These are phyloP conservation scores for Trochalopteron elliotii DNA, from an alignment of 2,113 vertebrate genomes.

Conservation along the genomic window DNA sequence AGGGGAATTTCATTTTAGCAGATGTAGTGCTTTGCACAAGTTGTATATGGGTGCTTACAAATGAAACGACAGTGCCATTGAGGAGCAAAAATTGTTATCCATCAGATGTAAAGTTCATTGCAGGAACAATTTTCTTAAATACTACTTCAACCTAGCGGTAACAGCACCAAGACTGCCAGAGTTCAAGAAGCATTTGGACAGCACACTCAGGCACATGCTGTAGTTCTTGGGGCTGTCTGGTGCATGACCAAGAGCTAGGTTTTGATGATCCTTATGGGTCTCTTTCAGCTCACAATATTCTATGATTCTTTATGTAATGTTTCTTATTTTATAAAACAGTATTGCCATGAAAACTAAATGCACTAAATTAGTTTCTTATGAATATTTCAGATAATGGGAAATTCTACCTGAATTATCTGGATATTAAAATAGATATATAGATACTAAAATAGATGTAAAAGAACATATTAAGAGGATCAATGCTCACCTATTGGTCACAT, in stretches of 20 bases:
- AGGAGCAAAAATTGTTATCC: background rate
- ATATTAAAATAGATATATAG: background rate
- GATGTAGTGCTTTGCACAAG: background rate
- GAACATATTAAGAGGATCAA: background rate
- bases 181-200: background rate
- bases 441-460: background rate
- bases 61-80: background rate
- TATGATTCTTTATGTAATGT: background rate
- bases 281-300: background rate
- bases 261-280: background rate
- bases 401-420: background rate
- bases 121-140: background rate
- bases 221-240: background rate
- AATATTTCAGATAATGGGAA: background rate
- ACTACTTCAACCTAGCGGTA: background rate
- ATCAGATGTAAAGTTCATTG: background rate
- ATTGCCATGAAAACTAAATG: background rate
- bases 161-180: background rate
- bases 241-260: background rate
- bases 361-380: background rate
- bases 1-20: background rate
- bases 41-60: background rate
- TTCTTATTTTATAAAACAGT: background rate
- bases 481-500: background rate
- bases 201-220: too few species aligned